Evolutionary conservation across 2,113 vertebrate genomes (phyloP), one percentile per base, ranked within the genome.

Genomic region (Syrrhaptes paradoxus): DNA sequence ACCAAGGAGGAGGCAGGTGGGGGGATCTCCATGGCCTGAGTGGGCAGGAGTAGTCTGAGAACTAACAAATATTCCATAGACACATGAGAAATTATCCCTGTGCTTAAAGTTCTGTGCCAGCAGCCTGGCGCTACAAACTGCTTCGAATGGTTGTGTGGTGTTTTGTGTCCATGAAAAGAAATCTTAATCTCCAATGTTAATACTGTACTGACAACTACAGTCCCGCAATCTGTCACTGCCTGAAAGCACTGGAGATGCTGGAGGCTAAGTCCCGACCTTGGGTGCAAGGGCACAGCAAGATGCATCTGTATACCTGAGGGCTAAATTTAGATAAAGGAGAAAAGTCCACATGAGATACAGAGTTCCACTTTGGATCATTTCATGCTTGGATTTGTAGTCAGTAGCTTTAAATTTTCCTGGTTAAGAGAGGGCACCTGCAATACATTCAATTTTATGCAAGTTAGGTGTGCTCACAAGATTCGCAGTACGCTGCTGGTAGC

Each of bases 361-460:
- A 72, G 71, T 65, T 94, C 66, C 79, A 90, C 62, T 87, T 54
- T 10, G 77, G 87, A 94, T 89, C 77, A 91, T 95, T 96, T 95
- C 93, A 95, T 91, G 89, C 91, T 89, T 82, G 87, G 73, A 72
- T 95, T 95, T 95, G 84, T 74, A 87, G 76, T 49, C 65, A 89
- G 84, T 61, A 65, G 77, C 34, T 91, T 85, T 65, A 78, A 36
- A 94, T 72, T 87, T 81, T 75, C 61, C 41, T 34, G 26, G 65
- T 65, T 75, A 81, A 75, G 73, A 68, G 54, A 81, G 29, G 61
- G 68, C 43, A 89, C 29, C 38, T 72, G 52, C 36, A 85, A 32
- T 41, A 49, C 43, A 10, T 18, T 75, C 5, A 7, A 63, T 85
- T 92, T 92, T 79, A 75, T 72, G 73, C 84, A 31, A 57, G 87